phyloP scores from a whole-genome alignment of 2,113 vertebrate genomes.

The Etheostoma cragini region DNA sequence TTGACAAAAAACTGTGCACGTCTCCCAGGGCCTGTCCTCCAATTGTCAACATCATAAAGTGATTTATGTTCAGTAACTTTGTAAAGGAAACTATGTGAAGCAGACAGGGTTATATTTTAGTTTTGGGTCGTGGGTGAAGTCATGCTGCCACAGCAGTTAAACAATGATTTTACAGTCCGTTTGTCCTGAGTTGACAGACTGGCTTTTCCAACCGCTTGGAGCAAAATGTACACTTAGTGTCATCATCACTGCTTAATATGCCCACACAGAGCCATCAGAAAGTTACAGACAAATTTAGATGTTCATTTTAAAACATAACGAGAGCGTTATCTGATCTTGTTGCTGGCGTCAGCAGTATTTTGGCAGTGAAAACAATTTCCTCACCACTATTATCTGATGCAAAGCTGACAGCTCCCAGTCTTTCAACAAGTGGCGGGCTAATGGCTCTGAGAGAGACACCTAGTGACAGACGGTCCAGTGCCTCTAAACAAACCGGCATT shows the following conservation, averaged over 20 bases:
- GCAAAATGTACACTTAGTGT: conserved; percentile 28
- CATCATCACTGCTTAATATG: neutral
- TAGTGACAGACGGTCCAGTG: conserved; percentile 70
- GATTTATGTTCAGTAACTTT: conserved; percentile 65
- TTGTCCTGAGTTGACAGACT: conserved; percentile 41
- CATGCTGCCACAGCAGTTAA: conserved; percentile 46
- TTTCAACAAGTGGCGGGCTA: conserved; percentile 74
- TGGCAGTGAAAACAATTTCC: conserved; percentile 70
- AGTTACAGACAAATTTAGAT: conserved; percentile 39
- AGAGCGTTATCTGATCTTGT: conserved; percentile 60
- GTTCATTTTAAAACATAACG: conserved; percentile 35
- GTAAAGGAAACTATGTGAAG: conserved; percentile 53
- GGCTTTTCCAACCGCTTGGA: conserved; percentile 23
- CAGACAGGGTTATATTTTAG: conserved; percentile 45
- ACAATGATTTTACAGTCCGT: conserved; percentile 48
- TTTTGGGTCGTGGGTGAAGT: conserved; percentile 64
- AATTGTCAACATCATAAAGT: conserved; percentile 53
- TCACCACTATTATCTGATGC: conserved; percentile 67
- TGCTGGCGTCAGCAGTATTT: conserved; percentile 61
- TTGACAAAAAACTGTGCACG: conserved; percentile 40
- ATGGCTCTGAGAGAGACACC: conserved; percentile 71
- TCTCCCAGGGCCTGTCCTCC: conserved; percentile 54
- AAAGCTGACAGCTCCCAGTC: conserved; percentile 75
- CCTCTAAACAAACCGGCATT: conserved; percentile 74
- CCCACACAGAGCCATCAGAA: conserved; percentile 3